These are phyloP conservation scores for Luscinia luscinia DNA, from an alignment of 2,797 vertebrate species.

Conservation along the genomic window DNA sequence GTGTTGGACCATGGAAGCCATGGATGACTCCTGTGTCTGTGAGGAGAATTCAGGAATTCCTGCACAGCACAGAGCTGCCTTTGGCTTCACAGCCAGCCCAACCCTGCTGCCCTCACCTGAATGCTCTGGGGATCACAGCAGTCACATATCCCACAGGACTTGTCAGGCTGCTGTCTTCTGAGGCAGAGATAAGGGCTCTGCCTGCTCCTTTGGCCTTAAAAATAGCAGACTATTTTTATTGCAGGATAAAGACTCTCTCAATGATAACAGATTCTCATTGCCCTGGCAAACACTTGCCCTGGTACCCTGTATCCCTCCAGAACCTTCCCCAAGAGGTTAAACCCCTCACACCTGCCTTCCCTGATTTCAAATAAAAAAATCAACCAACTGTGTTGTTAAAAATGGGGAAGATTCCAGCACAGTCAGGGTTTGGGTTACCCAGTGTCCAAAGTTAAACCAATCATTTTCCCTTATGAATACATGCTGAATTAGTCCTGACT, in stretches of 20 bases:
- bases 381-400: background rate
- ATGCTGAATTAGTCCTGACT: background rate
- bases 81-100: background rate
- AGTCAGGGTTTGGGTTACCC: background rate
- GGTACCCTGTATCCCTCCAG: background rate
- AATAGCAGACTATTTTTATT: background rate
- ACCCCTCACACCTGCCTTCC: background rate
- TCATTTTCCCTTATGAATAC: background rate
- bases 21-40: background rate
- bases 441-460: background rate
- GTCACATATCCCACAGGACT: background rate
- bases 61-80: background rate
- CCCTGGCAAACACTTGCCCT: background rate
- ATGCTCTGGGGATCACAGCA: background rate
- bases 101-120: background rate
- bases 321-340: background rate
- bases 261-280: background rate
- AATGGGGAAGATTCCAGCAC: background rate
- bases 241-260: background rate
- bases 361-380: background rate
- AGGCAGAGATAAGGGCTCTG: background rate
- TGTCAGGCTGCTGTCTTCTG: background rate
- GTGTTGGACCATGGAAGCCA: accelerated
- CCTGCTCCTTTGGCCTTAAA: slow-evolving; percentile 12
- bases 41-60: background rate